Evolutionary conservation across 2,888 invertebrate genomes (phyloP).

Genomic region (Stenodema calcarata): DNA sequence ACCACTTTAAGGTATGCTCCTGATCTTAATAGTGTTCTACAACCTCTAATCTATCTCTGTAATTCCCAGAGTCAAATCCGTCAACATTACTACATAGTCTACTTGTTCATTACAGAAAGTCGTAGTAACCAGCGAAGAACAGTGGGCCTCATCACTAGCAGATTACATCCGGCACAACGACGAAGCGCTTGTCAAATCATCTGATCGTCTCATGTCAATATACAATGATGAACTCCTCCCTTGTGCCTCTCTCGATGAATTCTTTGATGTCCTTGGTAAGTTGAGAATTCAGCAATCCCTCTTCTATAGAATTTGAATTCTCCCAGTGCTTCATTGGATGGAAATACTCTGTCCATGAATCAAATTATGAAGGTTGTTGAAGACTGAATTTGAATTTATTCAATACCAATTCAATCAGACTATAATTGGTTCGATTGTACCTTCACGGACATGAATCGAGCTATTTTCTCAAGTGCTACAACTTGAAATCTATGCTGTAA

Average conservation of each 20-base stretch:
- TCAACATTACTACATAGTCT: neutral
- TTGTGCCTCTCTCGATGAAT: constrained; percentile 88
- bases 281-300: too few species aligned
- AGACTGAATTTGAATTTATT: too few species aligned
- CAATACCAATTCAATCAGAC: too few species aligned
- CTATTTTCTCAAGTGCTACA: too few species aligned
- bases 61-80: neutral
- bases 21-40: neutral
- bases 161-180: constrained; percentile 95
- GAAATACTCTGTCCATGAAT: too few species aligned
- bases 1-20: constrained; percentile 79
- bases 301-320: too few species aligned
- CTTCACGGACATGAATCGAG: too few species aligned
- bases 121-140: constrained; percentile 73
- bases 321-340: too few species aligned
- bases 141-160: constrained; percentile 88
- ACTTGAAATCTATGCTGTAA: too few species aligned
- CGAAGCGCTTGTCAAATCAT: constrained; percentile 85
- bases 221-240: constrained; percentile 90
- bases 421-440: too few species aligned
- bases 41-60: neutral
- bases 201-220: constrained; percentile 79
- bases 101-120: constrained; percentile 67
- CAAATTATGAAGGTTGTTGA: too few species aligned
- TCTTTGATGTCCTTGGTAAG: constrained; percentile 87